Base-by-base conservation (phyloP, 1,140 invertebrate species). In the Meteorus sp. region DNA sequence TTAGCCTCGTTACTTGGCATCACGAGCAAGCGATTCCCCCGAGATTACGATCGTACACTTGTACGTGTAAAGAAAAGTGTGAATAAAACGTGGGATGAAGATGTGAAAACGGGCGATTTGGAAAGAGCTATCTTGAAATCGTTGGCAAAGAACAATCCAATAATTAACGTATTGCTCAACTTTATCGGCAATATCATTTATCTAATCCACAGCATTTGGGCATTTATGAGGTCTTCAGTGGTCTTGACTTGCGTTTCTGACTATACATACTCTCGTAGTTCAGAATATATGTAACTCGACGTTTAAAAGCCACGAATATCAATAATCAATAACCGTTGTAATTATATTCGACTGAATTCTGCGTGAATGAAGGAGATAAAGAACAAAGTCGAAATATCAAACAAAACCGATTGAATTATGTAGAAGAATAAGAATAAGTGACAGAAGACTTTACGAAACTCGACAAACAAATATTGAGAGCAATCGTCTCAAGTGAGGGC, bases 381-480 rank as follows among this genome's bases (percentile, higher is more conserved):
- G 9, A 13, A 39, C 37, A 13, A 39, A 39, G 37, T 39, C 5
- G 13, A 39, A 39, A 11, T 9, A n/a, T 8, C 37, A 13, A 15
- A 2, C 1, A 15, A 11, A 6, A 19, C 7, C 19, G 13, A 17
- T 51, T 23, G 3, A 55, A 29, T 11, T 43, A 3, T 25, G 44
- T 17, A 8, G 29, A 22, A n/a, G 5, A 11, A 41, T 20, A 41
- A 25, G 5, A 20, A 44, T 29, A 6, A 44, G 29, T 15, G 31
- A 45, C 43, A 20, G 33, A 3, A 15, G 7, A 15, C 6, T 11
- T n/a, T 47, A 52, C 20, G 11, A 17, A 27, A 15, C 33, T 23
- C 17, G 11, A 29, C 39, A 64, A 67, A 65, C 60, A 65, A 57
- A 60, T 62, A 66, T 69, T 60, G 56, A 59, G 54, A 50, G 60